These are phyloP conservation scores for Mirza zaza DNA, from an alignment of 2,113 vertebrate genomes.

Conservation along the genomic window DNA sequence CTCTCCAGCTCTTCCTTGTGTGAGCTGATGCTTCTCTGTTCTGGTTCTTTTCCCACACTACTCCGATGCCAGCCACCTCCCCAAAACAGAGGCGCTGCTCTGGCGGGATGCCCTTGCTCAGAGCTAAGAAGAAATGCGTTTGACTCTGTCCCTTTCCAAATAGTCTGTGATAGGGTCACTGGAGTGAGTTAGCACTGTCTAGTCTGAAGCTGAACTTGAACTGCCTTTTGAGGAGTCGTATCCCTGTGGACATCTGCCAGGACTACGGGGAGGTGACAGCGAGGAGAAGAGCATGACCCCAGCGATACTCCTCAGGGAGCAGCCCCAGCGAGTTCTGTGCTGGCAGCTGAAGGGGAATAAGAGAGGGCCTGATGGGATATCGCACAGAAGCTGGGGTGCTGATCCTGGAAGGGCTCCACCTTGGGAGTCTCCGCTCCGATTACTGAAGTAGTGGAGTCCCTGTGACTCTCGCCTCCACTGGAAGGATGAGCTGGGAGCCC, in stretches of 20 bases:
- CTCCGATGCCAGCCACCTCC: background rate
- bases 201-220: background rate
- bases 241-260: background rate
- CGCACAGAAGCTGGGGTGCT: background rate
- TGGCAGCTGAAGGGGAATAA: background rate
- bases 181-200: background rate
- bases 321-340: background rate
- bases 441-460: background rate
- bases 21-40: background rate
- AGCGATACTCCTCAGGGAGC: background rate
- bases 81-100: background rate
- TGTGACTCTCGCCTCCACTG: background rate
- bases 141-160: background rate
- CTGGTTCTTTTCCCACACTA: background rate
- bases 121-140: background rate
- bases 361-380: background rate
- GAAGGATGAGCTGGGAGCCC: background rate
- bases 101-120: background rate
- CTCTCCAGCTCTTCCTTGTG: background rate
- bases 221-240: background rate
- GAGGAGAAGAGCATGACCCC: background rate
- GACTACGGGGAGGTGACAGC: background rate
- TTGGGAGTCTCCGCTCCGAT: background rate
- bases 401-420: background rate
- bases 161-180: background rate